phyloP scores from a whole-genome alignment of 2,888 invertebrate species.

The Microctonus aethiopoides region DNA sequence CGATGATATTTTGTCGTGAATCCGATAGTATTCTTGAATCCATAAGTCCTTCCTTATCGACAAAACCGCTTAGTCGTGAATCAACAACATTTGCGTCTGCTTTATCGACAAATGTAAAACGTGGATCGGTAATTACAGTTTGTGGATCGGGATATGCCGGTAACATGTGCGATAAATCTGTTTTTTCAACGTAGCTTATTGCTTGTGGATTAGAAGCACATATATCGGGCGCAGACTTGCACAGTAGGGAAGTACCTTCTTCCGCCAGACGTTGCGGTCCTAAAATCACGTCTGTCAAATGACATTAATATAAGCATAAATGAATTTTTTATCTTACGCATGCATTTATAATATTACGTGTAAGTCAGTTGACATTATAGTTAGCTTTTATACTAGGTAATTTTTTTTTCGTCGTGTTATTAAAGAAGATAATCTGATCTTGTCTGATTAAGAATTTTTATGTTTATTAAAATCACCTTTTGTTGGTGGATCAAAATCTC shows the following conservation, averaged over 20 bases:
- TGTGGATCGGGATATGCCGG: slow-evolving; percentile 61
- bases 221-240: slow-evolving; percentile 64
- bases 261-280: slow-evolving; percentile 59
- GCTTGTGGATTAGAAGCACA: slow-evolving; percentile 65
- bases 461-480: slow-evolving; percentile 50
- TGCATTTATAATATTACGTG: background rate
- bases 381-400: background rate
- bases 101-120: slow-evolving; percentile 57
- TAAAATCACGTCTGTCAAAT: slow-evolving; percentile 43
- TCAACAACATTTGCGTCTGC: slow-evolving; percentile 60
- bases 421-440: background rate
- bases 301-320: background rate
- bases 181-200: slow-evolving; percentile 65
- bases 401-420: background rate
- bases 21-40: slow-evolving; percentile 64
- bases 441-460: background rate
- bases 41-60: slow-evolving; percentile 63
- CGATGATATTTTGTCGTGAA: slow-evolving; percentile 63
- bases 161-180: slow-evolving; percentile 62
- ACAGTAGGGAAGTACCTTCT: slow-evolving; percentile 62
- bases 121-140: slow-evolving; percentile 50
- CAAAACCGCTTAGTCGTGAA: slow-evolving; percentile 62
- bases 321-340: background rate
- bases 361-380: background rate
- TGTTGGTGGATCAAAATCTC: slow-evolving; percentile 57